phyloP scores from a whole-genome alignment of 2,888 invertebrate species.

The Oscheius sp. region DNA sequence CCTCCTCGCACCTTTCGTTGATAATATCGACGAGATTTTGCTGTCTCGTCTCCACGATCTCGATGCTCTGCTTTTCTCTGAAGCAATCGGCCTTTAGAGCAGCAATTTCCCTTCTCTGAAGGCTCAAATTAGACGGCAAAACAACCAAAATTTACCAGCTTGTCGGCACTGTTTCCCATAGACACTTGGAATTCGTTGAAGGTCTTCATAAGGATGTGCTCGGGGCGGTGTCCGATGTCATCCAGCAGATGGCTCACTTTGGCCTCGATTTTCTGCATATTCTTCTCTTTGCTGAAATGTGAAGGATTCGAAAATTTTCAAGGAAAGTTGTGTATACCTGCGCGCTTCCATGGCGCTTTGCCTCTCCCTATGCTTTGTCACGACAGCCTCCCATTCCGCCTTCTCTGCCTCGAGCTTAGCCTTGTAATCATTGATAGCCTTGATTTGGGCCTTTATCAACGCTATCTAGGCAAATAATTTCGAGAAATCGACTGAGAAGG shows the following conservation, averaged over 20 bases:
- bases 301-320: too few species aligned
- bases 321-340: background rate
- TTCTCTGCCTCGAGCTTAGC: background rate
- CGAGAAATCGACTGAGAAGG: too few species aligned
- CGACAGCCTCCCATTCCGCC: background rate
- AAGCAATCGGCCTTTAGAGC: background rate
- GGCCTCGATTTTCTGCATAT: background rate
- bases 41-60: background rate
- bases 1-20: background rate
- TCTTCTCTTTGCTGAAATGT: background rate
- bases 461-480: background rate
- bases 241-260: constrained; percentile 8
- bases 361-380: background rate
- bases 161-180: background rate
- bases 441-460: background rate
- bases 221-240: constrained; percentile 5
- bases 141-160: background rate
- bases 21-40: background rate
- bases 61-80: background rate
- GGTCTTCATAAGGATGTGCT: background rate
- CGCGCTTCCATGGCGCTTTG: background rate
- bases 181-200: constrained; percentile 14
- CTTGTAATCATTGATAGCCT: background rate
- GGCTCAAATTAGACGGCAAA: background rate
- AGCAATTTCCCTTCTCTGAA: background rate